Evolutionary conservation across 23 tunicate species (phyloP), one percentile per base, ranked within the genome.

Genomic region (Styela clava): DNA sequence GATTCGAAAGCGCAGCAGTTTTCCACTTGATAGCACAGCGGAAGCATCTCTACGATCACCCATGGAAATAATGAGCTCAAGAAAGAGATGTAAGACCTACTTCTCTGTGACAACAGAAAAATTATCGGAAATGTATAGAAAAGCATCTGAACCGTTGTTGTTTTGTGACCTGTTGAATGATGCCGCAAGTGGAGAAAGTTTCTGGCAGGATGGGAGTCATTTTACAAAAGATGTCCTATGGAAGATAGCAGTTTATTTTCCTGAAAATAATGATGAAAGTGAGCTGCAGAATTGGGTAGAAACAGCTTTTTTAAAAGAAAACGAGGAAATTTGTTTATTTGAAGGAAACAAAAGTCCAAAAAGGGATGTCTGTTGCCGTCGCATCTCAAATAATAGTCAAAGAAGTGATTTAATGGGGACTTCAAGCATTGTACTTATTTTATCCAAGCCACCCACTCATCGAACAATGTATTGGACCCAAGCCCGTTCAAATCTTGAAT

Each of bases 351-450:
- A 35, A 33, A 34, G 7, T 1, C 35, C 25, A 70, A 52, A 12
- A 1, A 44, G 63, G 63, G 1, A 78, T 37, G 62, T 82, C 34
- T 82, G 23, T 37, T 69, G 63, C 34, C 30, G 29, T 31, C 21
- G 52, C 0, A 0, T 33, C 44, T 24, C 65, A 9, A 36, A 83
- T 1, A 30, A 21, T 2, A 34, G 16, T 24, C 9, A 16, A 2
- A 61, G 70, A 61, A 23, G 31, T 2, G 52, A 83, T 5, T 20
- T 74, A 12, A n/a, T 83, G 23, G 86, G 86, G 61, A 37, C 74
- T 35, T 73, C 80, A 33, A 63, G 80, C n/a, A 2, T 83, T 23
- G 73, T 83, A 24, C 74, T 56, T 25, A 26, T 31, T 26, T 27
- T 83, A 16, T 26, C 64, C n/a, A 32, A 82, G 2, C 52, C 69